Base-by-base conservation (phyloP, 2,797 vertebrate species). In the Pitangus sulphuratus region DNA sequence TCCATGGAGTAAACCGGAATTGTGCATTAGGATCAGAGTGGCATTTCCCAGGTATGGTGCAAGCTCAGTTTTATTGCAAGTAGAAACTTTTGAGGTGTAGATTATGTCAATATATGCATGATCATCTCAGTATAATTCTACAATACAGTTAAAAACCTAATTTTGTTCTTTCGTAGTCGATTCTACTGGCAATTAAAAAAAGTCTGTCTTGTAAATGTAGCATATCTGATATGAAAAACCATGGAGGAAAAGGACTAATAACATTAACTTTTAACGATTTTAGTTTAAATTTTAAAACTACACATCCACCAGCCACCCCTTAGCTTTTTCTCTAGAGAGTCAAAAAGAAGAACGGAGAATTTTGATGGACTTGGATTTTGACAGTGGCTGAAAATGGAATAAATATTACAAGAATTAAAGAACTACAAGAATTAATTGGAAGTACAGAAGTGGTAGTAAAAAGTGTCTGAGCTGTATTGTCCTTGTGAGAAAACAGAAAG, bases 241-340 rank as follows among this genome's bases (percentile, higher is more conserved):
- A 16, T 25, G n/a, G 40, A 81, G 25, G 30, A 70, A 64, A 71
- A 68, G 65, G 45, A 35, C 26, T 75, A 64, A 42, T 12, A 50
- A 14, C 61, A 71, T 83, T 83, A 75, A 78, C 44, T 88, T 86
- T 28, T 81, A 60, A 86, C 53, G 13, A 1, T 25, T 90, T 77
- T 81, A 45, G 12, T 74, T 89, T 84, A 47, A 88, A 54, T 86
- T 86, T 94, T 95, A 71, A 54, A 93, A 61, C 50, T 68, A 37
- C 6, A 2, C 31, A 62, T 80, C 57, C 30, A 66, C 18, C 35
- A 86, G 9, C 17, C 11, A 30, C 15, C 50, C 42, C 51, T 72
- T 68, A 65, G 33, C 50, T 84, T 95, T 90, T 61, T 84, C 65
- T 71, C 47, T 58, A 39, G 44, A 47, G 72, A 54, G 22, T 82